A percentile compares a stretch with the other conserved stretches of the same genome.
These are phyloP conservation scores for Pionites leucogaster DNA, from an alignment of 2,113 vertebrate species.

Conservation along the genomic window DNA sequence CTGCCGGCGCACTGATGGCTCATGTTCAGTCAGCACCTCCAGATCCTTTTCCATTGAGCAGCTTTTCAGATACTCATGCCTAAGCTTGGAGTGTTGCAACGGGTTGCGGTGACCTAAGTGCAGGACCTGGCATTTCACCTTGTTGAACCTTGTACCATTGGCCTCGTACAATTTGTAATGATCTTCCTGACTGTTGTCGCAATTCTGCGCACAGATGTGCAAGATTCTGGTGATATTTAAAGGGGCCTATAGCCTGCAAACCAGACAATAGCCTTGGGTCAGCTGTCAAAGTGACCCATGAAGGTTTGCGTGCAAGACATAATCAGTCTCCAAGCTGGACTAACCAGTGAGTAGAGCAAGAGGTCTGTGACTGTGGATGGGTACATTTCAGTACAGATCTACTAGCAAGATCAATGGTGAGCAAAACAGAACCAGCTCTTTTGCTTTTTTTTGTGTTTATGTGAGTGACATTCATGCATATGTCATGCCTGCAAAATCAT, in stretches of 20 bases:
- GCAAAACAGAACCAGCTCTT: not conserved
- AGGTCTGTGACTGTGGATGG: not conserved
- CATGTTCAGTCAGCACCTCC: accelerated
- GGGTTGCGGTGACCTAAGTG: not conserved
- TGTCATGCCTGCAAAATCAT: not conserved
- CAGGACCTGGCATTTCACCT: accelerated
- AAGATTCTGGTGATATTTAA: not conserved
- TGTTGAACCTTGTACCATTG: not conserved
- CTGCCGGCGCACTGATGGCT: not conserved
- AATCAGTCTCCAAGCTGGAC: not conserved
- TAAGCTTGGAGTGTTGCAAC: accelerated
- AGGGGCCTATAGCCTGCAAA: not conserved
- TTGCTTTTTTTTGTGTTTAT: accelerated
- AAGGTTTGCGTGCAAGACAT: not conserved
- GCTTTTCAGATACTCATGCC: not conserved
- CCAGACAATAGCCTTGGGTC: not conserved
- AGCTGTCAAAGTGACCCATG: not conserved
- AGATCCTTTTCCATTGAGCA: accelerated
- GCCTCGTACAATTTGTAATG: not conserved
- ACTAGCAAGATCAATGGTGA: not conserved
- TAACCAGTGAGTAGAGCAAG: not conserved
- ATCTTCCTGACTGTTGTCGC: not conserved
- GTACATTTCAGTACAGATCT: not conserved
- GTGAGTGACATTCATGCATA: too few species aligned
- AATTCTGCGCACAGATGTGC: not conserved